phyloP scores from a whole-genome alignment of 1,140 invertebrate species.

The Drosophila kepulauana region DNA sequence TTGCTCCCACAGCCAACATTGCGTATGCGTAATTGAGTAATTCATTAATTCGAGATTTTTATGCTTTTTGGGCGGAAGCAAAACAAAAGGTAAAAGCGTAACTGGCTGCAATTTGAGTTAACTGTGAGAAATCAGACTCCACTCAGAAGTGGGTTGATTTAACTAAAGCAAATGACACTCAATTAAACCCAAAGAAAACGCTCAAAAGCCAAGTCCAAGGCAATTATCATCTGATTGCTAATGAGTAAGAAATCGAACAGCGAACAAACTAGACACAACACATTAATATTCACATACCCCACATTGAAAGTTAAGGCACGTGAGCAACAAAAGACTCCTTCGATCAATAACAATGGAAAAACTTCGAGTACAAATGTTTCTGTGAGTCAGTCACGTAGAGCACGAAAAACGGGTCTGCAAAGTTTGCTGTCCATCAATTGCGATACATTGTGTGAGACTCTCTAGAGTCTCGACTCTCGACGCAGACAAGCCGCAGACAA shows the following conservation, averaged over 20 bases:
- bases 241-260: slow-evolving; percentile 46
- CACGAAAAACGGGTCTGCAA: slow-evolving; percentile 27
- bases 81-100: slow-evolving; percentile 39
- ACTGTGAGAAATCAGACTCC: not conserved
- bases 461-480: slow-evolving; percentile 23
- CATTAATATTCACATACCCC: slow-evolving; percentile 55
- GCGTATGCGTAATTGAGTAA: slow-evolving; percentile 62
- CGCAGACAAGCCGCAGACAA: slow-evolving; percentile 68
- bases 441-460: slow-evolving; percentile 29
- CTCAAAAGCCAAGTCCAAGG: slow-evolving; percentile 45
- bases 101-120: slow-evolving; percentile 1
- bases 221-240: slow-evolving; percentile 74
- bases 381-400: slow-evolving; percentile 35
- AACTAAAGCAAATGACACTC: slow-evolving; percentile 30
- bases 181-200: slow-evolving; percentile 46
- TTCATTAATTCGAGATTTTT: slow-evolving; percentile 9
- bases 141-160: slow-evolving; percentile 62
- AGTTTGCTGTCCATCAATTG: not conserved
- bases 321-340: slow-evolving; percentile 22
- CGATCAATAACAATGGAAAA: slow-evolving; percentile 37
- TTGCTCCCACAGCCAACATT: slow-evolving; percentile 49
- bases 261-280: slow-evolving; percentile 18
- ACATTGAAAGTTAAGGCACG: slow-evolving; percentile 40
- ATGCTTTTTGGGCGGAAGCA: slow-evolving; percentile 45
- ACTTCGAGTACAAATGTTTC: not conserved